Base-by-base conservation (phyloP, 2,797 vertebrate genomes). In the Darevskia nairensis region DNA sequence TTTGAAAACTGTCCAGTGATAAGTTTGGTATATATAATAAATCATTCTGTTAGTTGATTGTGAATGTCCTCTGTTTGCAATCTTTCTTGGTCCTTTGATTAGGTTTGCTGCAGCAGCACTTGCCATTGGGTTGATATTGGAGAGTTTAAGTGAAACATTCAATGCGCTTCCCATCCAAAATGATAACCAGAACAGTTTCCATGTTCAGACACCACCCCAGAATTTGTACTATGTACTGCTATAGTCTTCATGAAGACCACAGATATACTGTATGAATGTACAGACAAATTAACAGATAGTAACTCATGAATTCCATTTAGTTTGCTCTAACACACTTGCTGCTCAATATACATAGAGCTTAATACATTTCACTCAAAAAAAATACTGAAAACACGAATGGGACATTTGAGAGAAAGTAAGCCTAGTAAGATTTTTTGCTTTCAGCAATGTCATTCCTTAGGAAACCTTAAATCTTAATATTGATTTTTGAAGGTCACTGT, bases 191-290 rank as follows among this genome's bases (percentile, higher is more conserved):
- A 92, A 87, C 72, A 11, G 29, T 91, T 82, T 17, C 82, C 23
- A 27, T 59, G 88, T 86, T 89, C 87, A 68, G 69, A 89, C 71
- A 83, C 69, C 92, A 27, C 25, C 19, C n/a, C 75, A 92, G 29
- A 77, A 90, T 90, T 61, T 91, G 87, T 91, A 88, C 68, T 94
- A 91, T 92, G 80, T 90, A 89, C 92, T 90, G 90, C 90, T 91
- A 78, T 50, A 90, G 61, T 85, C 87, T 93, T 95, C 90, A 94
- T 86, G 88, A 89, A 92, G 90, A 91, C 88, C 89, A 84, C 86
- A 64, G 86, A 94, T 90, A 84, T 50, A 78, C 83, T 83, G 86
- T 3, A 35, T 91, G 78, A 89, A 83, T 88, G 86, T 4, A 17
- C 10, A 35, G 9, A 13, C 44, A 29, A 64, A 83, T 41, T 35